These are phyloP conservation scores for Molossus alvarezi DNA, from an alignment of 2,797 vertebrate genomes.

Conservation along the genomic window DNA sequence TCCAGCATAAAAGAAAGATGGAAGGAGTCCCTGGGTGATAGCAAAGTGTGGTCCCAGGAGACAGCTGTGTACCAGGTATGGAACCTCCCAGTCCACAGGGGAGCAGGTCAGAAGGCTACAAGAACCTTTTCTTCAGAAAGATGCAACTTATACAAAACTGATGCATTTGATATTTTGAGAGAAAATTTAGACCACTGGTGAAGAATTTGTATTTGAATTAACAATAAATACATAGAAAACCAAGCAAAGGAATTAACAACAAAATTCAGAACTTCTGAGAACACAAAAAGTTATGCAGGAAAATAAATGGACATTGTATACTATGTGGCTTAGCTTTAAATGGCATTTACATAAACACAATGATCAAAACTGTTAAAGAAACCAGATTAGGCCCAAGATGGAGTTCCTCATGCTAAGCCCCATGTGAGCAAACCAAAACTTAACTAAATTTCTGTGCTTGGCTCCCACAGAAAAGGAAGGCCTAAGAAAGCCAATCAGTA, in stretches of 20 bases:
- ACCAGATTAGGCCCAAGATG: background rate
- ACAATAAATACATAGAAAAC: slow-evolving; percentile 24
- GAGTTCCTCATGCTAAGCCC: background rate
- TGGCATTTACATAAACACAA: background rate
- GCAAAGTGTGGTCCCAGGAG: background rate
- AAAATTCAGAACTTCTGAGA: slow-evolving; percentile 44
- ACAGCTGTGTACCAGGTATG: background rate
- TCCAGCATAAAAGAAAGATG: background rate
- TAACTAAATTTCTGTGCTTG: background rate
- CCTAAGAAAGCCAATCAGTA: background rate
- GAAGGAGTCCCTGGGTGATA: background rate
- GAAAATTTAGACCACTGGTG: background rate
- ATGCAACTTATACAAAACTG: background rate
- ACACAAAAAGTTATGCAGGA: background rate
- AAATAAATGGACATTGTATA: background rate
- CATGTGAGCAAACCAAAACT: slow-evolving; percentile 20
- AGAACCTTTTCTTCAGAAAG: background rate
- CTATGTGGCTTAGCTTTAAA: background rate
- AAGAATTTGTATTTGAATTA: slow-evolving; percentile 45
- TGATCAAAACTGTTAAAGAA: background rate
- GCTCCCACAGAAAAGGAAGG: background rate
- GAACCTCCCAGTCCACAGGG: background rate
- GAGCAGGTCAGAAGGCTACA: background rate
- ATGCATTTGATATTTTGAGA: background rate
- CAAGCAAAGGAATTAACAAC: slow-evolving; percentile 35